Base-by-base conservation (phyloP, 2,888 invertebrate species). In the Adela reaumurella region DNA sequence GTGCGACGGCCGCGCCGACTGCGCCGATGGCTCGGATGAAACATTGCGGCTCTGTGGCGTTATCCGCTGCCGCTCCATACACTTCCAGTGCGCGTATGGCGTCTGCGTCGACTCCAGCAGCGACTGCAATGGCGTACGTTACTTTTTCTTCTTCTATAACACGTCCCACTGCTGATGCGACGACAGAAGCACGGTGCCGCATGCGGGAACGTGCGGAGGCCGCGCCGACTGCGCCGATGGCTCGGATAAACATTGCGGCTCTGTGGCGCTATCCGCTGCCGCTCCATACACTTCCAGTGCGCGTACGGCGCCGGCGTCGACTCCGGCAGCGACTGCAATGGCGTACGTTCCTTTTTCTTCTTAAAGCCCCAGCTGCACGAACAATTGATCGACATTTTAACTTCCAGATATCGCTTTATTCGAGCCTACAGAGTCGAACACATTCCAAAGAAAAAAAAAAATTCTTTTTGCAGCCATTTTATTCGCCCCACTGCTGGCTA, bases 241-340 rank as follows among this genome's bases (percentile, higher is more conserved):
- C 8, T 8, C 8, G 11, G 43, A 24, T 24, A 24, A 24, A 24
- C 4, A 24, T 24, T 74, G 0, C 54, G 58, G 4, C 59, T 68
- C 0, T 78, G 77, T 53, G 70, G 68, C 0, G 64, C 56, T 1
- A 66, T 62, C 44, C 58, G 50, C 0, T 87, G 87, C 56, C 74
- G 77, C 0, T 52, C 61, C 0, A 80, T 74, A 55, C 70, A 83
- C 47, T 86, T 83, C 63, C 81, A 82, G 43, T 86, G 86, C 57
- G 70, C 71, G 0, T 85, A 86, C 56, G 85, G 85, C 1, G 85
- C 82, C 0, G 86, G 86, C 54, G 74, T 85, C 0, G 83, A 85
- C 54, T 74, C 80, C 2, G 74, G 78, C 17, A 64, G 73, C 0
- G 65, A 69, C 45, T 88, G 88, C 53, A 74, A 74, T 49, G 60